Evolutionary conservation across 2,888 invertebrate species (phyloP).

Genomic region (Scaptomyza flava): DNA sequence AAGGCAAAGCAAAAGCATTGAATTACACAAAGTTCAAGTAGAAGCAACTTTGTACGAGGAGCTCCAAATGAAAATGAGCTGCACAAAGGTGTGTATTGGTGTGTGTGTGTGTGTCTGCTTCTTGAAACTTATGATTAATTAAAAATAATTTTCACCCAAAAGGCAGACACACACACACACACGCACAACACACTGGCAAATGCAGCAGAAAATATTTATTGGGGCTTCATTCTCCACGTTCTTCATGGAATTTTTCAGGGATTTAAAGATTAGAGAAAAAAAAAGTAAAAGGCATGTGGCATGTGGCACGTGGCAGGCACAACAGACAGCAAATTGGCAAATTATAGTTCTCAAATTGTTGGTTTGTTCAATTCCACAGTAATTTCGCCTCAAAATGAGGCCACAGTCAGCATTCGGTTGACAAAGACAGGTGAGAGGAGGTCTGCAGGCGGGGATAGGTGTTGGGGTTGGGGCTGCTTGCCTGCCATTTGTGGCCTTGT

Average conservation of each 20-base stretch:
- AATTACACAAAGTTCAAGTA: slow-evolving; percentile 58
- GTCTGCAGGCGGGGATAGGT: neutral
- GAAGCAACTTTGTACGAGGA: slow-evolving; percentile 32
- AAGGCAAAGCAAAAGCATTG: slow-evolving; percentile 44
- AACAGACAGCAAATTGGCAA: slow-evolving; percentile 44
- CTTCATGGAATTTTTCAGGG: slow-evolving; percentile 27
- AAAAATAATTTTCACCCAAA: slow-evolving; percentile 52
- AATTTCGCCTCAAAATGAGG: slow-evolving; percentile 39
- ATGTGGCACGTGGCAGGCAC: neutral
- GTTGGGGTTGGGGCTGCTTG: no score
- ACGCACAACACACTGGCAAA: neutral
- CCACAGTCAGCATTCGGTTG: slow-evolving; percentile 16
- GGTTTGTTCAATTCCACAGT: slow-evolving; percentile 23
- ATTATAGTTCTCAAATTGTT: slow-evolving; percentile 42
- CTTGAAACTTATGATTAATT: slow-evolving; percentile 76
- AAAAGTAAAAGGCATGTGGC: slow-evolving; percentile 34
- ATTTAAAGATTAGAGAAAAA: slow-evolving; percentile 13
- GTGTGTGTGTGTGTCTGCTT: slow-evolving; percentile 14
- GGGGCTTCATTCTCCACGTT: slow-evolving; percentile 14
- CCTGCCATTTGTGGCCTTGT: slow-evolving; percentile 5
- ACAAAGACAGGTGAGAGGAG: slow-evolving; percentile 16
- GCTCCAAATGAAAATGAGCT: slow-evolving; percentile 49
- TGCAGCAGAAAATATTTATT: slow-evolving; percentile 44
- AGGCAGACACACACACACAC: neutral
- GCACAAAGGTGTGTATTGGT: slow-evolving; percentile 15